These are phyloP conservation scores for Frankliniella fusca DNA, from an alignment of 2,888 invertebrate species.

Conservation along the genomic window DNA sequence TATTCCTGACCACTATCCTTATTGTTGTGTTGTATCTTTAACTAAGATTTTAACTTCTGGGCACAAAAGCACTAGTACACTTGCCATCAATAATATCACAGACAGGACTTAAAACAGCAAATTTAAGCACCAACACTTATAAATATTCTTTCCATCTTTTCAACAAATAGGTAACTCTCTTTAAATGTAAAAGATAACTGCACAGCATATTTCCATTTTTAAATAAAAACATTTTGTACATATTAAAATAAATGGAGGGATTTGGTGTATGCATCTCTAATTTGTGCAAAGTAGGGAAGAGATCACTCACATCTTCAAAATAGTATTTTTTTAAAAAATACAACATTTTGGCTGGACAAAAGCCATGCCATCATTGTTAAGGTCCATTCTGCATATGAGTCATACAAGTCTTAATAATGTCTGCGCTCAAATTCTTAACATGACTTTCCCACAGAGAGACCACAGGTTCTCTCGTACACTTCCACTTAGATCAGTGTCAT, in stretches of 20 bases:
- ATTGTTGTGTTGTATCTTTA: background rate
- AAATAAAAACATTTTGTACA: background rate
- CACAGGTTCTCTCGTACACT: too few species aligned
- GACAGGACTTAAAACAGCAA: slow-evolving; percentile 13
- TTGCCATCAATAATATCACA: slow-evolving; percentile 20
- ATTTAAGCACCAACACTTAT: slow-evolving; percentile 6
- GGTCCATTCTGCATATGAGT: too few species aligned
- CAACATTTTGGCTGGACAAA: too few species aligned
- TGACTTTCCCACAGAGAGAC: too few species aligned
- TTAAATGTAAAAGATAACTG: background rate
- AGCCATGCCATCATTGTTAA: too few species aligned
- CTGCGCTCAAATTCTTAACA: too few species aligned
- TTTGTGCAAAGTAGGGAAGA: background rate
- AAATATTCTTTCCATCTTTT: background rate
- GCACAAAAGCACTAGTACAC: background rate
- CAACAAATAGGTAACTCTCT: background rate
- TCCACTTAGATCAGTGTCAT: too few species aligned
- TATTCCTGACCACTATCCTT: background rate
- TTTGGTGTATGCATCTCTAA: slow-evolving; percentile 13
- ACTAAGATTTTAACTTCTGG: background rate
- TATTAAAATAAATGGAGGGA: background rate
- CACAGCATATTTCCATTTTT: background rate
- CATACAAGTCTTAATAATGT: too few species aligned
- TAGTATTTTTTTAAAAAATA: background rate
- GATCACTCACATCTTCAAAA: background rate